A percentile compares a stretch with the other conserved stretches of the same genome.
phyloP scores from a whole-genome alignment of 2,113 vertebrate genomes.

The Prochilodus magdalenae region DNA sequence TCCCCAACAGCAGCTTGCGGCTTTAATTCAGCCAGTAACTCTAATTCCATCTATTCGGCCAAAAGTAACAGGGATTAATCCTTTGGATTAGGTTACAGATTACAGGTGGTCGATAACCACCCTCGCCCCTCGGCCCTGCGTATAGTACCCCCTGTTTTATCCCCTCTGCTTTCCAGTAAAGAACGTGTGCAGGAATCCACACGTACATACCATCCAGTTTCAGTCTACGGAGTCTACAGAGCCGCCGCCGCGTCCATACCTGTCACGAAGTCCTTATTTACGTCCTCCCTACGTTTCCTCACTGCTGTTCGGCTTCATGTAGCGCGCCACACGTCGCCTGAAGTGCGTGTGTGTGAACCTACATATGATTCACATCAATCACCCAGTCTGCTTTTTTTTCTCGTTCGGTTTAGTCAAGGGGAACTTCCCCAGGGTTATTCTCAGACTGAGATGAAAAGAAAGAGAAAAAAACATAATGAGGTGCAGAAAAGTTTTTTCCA shows the following conservation, averaged over 20 bases:
- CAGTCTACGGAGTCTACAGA: conserved; percentile 2
- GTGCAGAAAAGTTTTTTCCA: conserved; percentile 31
- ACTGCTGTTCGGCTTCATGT: not conserved
- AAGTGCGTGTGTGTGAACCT: conserved; percentile 21
- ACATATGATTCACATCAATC: conserved; percentile 35
- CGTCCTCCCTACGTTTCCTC: not conserved
- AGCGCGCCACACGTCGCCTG: not conserved
- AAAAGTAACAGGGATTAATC: no score
- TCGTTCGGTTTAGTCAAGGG: conserved; percentile 33
- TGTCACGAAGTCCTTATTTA: not conserved
- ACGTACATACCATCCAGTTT: conserved; percentile 31
- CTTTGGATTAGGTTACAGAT: no score
- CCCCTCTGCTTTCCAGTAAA: not conserved
- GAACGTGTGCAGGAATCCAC: not conserved
- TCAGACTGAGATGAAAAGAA: conserved; percentile 39
- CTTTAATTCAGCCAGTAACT: no score
- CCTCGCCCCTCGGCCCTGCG: no score
- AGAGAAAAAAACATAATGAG: conserved; percentile 23
- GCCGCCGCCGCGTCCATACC: not conserved
- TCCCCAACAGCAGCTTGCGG: no score
- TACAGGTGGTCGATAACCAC: no score
- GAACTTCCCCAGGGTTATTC: conserved; percentile 42
- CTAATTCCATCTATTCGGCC: no score
- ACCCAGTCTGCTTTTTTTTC: conserved; percentile 1
- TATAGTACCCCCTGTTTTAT: not conserved